Percentiles rank a stretch among this genome's conserved stretches.
These are phyloP conservation scores for Pararge aegeria DNA, from an alignment of 1,140 invertebrate species.

Conservation along the genomic window DNA sequence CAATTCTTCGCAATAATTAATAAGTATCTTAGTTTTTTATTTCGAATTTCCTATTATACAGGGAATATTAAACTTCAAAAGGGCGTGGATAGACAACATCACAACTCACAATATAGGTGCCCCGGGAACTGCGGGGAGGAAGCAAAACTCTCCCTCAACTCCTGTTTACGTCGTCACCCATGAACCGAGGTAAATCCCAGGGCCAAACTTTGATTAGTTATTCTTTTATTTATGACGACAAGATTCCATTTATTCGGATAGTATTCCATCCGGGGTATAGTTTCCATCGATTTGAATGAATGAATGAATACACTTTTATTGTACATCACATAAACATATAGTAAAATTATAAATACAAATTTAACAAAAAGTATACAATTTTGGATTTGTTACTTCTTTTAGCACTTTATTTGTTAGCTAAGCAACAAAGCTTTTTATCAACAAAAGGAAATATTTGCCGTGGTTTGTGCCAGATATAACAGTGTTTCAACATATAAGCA, in stretches of 20 bases:
- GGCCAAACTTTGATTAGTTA: constrained; percentile 61
- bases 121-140: constrained; percentile 20
- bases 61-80: constrained; percentile 60
- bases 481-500: constrained; percentile 17
- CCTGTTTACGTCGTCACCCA: constrained; percentile 58
- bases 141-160: constrained; percentile 3
- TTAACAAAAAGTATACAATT: no score
- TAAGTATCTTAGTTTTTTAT: constrained; percentile 8
- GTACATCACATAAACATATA: no score
- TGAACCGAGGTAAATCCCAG: constrained; percentile 49
- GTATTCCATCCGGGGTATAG: constrained; percentile 16
- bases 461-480: constrained; percentile 24
- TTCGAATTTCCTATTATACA: constrained; percentile 30
- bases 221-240: constrained; percentile 37
- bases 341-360: no score
- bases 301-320: no score
- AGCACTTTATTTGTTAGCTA: neutral
- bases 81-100: constrained; percentile 55
- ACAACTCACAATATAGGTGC: constrained; percentile 52
- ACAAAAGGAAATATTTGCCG: constrained; percentile 24
- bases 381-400: neutral
- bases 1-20: neutral
- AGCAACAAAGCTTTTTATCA: constrained; percentile 17
- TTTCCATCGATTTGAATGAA: constrained; percentile 14
- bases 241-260: constrained; percentile 32